phyloP scores from a whole-genome alignment of 2,113 vertebrate genomes.

The Salvelinus alpinus region DNA sequence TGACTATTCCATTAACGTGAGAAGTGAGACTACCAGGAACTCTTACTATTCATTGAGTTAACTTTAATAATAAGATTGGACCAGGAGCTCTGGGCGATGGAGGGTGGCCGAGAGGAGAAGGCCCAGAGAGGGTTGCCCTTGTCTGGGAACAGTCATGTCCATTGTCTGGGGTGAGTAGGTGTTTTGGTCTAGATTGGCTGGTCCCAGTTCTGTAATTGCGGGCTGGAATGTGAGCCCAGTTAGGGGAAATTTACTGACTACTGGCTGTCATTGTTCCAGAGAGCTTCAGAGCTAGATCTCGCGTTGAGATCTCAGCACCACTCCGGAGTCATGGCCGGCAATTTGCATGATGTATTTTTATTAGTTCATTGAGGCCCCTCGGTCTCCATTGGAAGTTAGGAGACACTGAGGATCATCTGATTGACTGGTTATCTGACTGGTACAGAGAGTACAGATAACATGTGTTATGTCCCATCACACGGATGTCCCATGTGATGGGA shows the following conservation, averaged over 20 bases:
- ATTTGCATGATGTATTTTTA: conserved; percentile 65
- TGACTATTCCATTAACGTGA: conserved; percentile 57
- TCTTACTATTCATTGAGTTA: conserved; percentile 67
- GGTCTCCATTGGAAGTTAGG: conserved; percentile 53
- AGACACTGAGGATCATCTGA: conserved; percentile 49
- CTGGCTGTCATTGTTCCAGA: conserved; percentile 71
- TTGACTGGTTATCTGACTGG: conserved; percentile 29
- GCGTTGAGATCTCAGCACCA: conserved; percentile 19
- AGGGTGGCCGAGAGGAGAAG: conserved; percentile 46
- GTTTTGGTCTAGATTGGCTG: conserved; percentile 73
- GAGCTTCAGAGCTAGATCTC: conserved; percentile 44
- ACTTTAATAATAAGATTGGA: conserved; percentile 73
- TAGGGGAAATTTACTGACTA: conserved; percentile 65
- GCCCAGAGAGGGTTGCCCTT: conserved; percentile 65
- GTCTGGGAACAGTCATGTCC: conserved; percentile 66
- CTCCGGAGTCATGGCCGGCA: conserved; percentile 61
- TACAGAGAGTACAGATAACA: conserved; percentile 37
- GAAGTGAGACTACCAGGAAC: conserved; percentile 56
- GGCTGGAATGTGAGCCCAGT: conserved; percentile 72
- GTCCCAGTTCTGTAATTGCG: conserved; percentile 69
- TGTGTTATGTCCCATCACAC: no score
- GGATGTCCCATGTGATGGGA: conserved; percentile 47
- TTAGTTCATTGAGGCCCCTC: conserved; percentile 60
- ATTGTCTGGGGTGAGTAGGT: conserved; percentile 74
- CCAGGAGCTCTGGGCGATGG: conserved; percentile 46